These are phyloP conservation scores for Alviniconcha strummeri DNA, from an alignment of 2,888 invertebrate species.

Conservation along the genomic window DNA sequence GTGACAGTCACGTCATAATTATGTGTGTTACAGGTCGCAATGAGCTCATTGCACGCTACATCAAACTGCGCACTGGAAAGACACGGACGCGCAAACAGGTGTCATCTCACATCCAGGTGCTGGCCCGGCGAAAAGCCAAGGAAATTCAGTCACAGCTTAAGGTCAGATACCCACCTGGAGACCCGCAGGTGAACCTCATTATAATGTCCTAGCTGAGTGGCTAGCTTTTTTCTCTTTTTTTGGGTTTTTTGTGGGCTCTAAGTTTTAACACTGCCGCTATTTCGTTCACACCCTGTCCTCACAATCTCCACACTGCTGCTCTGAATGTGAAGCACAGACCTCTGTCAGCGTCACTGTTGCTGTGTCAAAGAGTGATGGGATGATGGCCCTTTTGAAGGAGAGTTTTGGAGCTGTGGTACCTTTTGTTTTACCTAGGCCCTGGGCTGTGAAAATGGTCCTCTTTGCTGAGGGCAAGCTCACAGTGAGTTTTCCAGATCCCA, in stretches of 20 bases:
- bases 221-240: neutral
- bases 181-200: conserved; percentile 21
- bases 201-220: neutral
- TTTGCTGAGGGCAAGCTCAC: no score
- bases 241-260: neutral
- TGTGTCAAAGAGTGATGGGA: no score
- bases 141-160: conserved; percentile 85
- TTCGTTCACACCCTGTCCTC: neutral
- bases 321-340: no score
- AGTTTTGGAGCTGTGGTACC: no score
- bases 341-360: no score
- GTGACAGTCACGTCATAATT: no score
- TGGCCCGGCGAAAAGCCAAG: conserved; percentile 97
- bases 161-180: conserved; percentile 48
- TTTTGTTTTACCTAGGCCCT: no score
- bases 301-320: neutral
- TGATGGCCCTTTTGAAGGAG: no score
- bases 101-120: conserved; percentile 99
- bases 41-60: conserved; percentile 99
- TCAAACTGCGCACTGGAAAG: conserved; percentile 99
- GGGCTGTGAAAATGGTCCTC: no score
- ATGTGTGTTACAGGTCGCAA: conserved; percentile 87
- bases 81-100: conserved; percentile 99
- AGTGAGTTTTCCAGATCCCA: no score
- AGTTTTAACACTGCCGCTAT: neutral